Evolutionary conservation across 2,113 vertebrate species (phyloP).

Genomic region (Megaleporinus macrocephalus): DNA sequence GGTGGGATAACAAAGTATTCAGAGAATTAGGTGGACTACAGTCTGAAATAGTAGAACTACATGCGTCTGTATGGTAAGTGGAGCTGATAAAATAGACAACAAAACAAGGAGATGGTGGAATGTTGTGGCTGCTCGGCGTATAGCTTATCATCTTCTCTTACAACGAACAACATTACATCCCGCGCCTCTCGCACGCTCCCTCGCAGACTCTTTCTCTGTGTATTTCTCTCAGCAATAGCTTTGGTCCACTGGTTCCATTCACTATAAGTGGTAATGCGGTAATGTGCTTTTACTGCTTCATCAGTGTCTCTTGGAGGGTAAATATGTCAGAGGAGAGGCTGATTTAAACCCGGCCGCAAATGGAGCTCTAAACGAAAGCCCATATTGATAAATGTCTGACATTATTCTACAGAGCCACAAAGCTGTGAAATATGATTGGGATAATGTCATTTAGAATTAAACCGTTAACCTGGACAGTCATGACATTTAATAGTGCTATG

Average conservation of each 20-base stretch:
- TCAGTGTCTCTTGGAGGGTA: conserved; percentile 43
- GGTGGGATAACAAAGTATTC: too few species aligned
- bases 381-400: conserved; percentile 29
- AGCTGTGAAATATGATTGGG: conserved; percentile 39
- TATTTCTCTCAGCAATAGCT: not conserved
- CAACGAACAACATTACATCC: too few species aligned
- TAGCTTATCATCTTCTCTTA: too few species aligned
- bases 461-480: conserved; percentile 39
- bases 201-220: not conserved
- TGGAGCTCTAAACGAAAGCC: conserved; percentile 14
- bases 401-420: conserved; percentile 5
- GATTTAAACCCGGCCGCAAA: conserved; percentile 35
- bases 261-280: conserved; percentile 24
- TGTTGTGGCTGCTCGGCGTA: too few species aligned
- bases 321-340: conserved; percentile 34
- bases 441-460: conserved; percentile 43
- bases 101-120: too few species aligned
- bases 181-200: too few species aligned
- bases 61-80: too few species aligned
- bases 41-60: too few species aligned
- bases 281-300: conserved; percentile 31
- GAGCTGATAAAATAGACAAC: too few species aligned
- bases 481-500: conserved; percentile 40
- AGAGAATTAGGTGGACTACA: too few species aligned
- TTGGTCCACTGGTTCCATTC: not conserved